Evolutionary conservation across 1,140 invertebrate genomes (phyloP), one percentile per base, ranked within the genome.

Genomic region (Luehdorfia chinensis): DNA sequence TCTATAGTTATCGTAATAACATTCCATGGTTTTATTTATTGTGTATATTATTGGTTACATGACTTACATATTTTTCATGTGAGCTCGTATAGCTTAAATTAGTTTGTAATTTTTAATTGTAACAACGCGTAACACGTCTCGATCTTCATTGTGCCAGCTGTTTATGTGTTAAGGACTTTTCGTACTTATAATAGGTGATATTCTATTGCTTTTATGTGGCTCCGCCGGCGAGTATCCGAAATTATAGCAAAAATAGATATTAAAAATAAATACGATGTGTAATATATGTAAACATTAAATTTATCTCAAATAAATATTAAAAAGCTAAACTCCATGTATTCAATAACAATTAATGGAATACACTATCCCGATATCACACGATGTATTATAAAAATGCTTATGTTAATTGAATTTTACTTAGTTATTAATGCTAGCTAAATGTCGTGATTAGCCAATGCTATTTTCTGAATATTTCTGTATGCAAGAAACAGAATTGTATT

Each of bases 1-100:
- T 2, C n/a, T 0, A 43, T 18, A 13, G 39, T 43, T 75, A 76
- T 75, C 66, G 67, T 78, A 78, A 76, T 78, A 77, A 85, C 81
- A 85, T 85, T 85, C 81, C 81, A 85, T 81, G 75, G 75, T 83
- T 68, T 83, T 78, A 85, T 85, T 85, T 85, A 85, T 85, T 85
- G 72, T 85, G 78, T 85, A 85, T 77, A 85, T 80, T 83, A 59
- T 76, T 65, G 51, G 66, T 69, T 69, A 64, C 58, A 56, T 72
- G 67, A 53, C 81, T 66, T 83, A 83, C 81, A 85, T 85, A 81
- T 85, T 83, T 47, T 84, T 80, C 77, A 80, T 85, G 81, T 83
- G 70, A 74, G 60, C 59, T 70, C 50, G 59, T 70, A 55, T 71
- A 68, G 63, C 66, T 58, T 62, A 55, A 46, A 41, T 57, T 70